Evolutionary conservation across 1,140 invertebrate species (phyloP), one percentile per base, ranked within the genome.

Genomic region (Trichogramma pretiosum): DNA sequence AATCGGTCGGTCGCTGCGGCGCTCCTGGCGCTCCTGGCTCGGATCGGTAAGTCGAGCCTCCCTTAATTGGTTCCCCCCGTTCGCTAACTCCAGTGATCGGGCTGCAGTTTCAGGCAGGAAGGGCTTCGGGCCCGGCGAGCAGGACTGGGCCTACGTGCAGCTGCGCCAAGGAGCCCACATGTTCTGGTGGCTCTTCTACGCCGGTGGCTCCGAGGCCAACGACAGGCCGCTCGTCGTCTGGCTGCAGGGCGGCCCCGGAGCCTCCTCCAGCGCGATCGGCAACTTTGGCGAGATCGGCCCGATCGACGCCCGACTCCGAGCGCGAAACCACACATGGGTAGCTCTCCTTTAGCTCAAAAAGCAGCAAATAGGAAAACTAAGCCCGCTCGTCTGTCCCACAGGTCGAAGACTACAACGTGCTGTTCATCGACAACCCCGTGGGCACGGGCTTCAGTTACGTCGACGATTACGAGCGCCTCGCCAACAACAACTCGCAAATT

Each of bases 401-500:
- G 83, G 77, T 87, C n/a, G 80, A 79, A 52, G 68, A 81, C 50
- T 80, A 84, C 56, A 92, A 90, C 60, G 75, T 93, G 7, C 58
- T 93, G 1, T 91, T 90, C 61, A 77, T 93, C 16, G 89, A 93
- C 59, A 92, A 89, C 64, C 89, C 89, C 1, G 87, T 93, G 5
- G 89, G 89, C 2, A 79, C 85, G 10, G 89, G 89, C 1, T 93
- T 78, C 65, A 91, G 88, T 64, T 89, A 90, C 58, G 84, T 82
- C 0, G 81, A 84, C 62, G 74, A 51, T 48, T 59, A 0, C 55
- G 56, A 11, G 65, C 72, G 21, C 70, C 80, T 30, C 76, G 80
- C 3, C 79, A 68, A 5, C 77, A 81, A 52, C 0, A 89, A 90
- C 53, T 65, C 74, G 19, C 71, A 86, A 73, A 90, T 92, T 16